Evolutionary conservation across 2,888 invertebrate species (phyloP), one percentile per base, ranked within the genome.

Genomic region (Macaria liturata): DNA sequence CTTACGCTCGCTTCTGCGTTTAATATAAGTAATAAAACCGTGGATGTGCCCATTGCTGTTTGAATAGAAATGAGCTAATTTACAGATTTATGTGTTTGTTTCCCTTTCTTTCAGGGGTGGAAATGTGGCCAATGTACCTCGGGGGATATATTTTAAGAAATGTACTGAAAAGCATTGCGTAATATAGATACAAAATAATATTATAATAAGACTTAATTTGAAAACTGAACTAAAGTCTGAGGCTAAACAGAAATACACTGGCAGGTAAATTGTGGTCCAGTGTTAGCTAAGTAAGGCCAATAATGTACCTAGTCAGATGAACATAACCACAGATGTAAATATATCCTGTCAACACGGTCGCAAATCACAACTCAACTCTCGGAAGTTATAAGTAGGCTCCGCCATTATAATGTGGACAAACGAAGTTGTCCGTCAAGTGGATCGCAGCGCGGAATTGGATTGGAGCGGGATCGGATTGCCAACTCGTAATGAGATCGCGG

Each of bases 1-100:
- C 86, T 88, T 87, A 83, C 81, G 82, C 81, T 81, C 69, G 85
- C 84, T 86, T 88, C 66, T 86, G 83, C 85, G 83, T 84, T 88
- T 86, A 87, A 84, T 84, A 83, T 82, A 83, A n/a, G n/a, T n/a
- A n/a, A n/a, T n/a, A n/a, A n/a, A n/a, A 85, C 76, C 83, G 81
- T 84, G 80, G 79, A 75, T 77, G 79, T 80, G 83, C 80, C 54
- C 20, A 20, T 50, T 8, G 42, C 57, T 57, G 51, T 62, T 66
- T 62, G 40, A 61, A 67, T 67, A 63, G 57, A 63, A 63, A 67
- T 65, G 54, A 61, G 60, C 52, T 65, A 54, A 62, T 65, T 61
- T 61, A 43, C 8, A 31, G 49, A 9, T 52, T 49, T 45, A 52
- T 56, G 49, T 46, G 59, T 60, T 42, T 55, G 50, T 51, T 50